Conservation (phyloP, 2,113 vertebrate species). For the Istiophorus platypterus region DNA sequence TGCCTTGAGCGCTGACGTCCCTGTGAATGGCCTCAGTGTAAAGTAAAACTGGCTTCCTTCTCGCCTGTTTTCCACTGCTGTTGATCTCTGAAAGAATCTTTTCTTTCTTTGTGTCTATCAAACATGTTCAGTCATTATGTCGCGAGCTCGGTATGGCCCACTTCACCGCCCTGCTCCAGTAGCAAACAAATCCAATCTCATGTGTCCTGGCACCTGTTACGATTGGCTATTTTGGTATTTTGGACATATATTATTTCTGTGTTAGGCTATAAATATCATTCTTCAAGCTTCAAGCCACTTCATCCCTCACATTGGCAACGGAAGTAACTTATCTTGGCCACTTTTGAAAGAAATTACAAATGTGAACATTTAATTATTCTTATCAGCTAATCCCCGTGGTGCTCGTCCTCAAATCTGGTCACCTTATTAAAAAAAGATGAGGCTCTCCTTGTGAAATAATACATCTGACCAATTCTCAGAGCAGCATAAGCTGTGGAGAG, state of each 20-base stretch:
- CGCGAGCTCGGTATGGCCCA: background rate
- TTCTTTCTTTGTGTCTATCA: slow-evolving; percentile 34
- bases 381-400: background rate
- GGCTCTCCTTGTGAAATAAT: slow-evolving; percentile 29
- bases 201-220: slow-evolving; percentile 61
- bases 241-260: slow-evolving; percentile 28
- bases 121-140: slow-evolving; percentile 31
- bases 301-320: slow-evolving; percentile 7
- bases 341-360: background rate
- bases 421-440: background rate
- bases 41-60: slow-evolving; percentile 18
- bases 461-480: slow-evolving; percentile 25
- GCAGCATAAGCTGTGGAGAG: slow-evolving; percentile 10
- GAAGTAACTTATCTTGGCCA: background rate
- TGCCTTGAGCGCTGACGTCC: slow-evolving; percentile 24
- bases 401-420: slow-evolving; percentile 6
- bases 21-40: slow-evolving; percentile 62
- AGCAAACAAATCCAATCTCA: slow-evolving; percentile 47
- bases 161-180: slow-evolving; percentile 18
- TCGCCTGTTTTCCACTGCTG: slow-evolving; percentile 32
- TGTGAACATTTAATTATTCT: slow-evolving; percentile 3
- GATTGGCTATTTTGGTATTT: slow-evolving; percentile 44
- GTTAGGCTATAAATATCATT: slow-evolving; percentile 41
- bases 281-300: background rate
- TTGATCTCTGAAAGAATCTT: slow-evolving; percentile 48